Evolutionary conservation across 2,888 invertebrate species (phyloP).

Genomic region (Hemistola chrysoprasaria): DNA sequence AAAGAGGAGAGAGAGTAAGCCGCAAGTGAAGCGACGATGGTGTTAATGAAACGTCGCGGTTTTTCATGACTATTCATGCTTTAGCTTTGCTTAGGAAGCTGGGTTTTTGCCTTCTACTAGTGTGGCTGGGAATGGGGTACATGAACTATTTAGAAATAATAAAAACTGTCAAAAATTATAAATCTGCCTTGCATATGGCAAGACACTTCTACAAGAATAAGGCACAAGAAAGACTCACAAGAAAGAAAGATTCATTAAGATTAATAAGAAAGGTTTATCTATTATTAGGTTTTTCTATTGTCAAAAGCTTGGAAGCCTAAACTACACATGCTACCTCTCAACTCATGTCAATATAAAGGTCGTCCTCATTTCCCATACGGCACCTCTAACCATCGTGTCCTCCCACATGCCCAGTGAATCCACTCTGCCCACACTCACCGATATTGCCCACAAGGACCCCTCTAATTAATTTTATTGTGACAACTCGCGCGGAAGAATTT

Average conservation of each 20-base stretch:
- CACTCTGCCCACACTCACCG: constrained; percentile 49
- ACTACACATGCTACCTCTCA: constrained; percentile 17
- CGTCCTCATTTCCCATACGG: constrained; percentile 57
- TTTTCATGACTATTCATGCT: constrained; percentile 73
- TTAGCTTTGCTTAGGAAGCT: constrained; percentile 32
- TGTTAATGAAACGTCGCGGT: constrained; percentile 61
- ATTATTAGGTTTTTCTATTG: no score
- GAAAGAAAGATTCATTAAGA: no score
- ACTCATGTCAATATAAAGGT: neutral
- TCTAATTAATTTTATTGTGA: constrained; percentile 58
- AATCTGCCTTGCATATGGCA: no score
- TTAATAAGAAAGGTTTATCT: no score
- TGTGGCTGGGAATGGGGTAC: constrained; percentile 11
- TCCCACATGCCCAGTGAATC: constrained; percentile 43
- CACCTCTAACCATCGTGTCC: constrained; percentile 40
- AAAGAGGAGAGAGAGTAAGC: constrained; percentile 28
- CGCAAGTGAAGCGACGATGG: constrained; percentile 26
- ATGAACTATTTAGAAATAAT: neutral
- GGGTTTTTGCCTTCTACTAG: constrained; percentile 21
- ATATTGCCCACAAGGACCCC: constrained; percentile 50
- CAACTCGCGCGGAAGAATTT: constrained; percentile 47
- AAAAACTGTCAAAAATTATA: no score
- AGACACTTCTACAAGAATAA: no score
- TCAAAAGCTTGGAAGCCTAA: no score
- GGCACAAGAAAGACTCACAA: no score